Conservation (phyloP, 2,113 vertebrate species). For the Motacilla tschutschensis region DNA sequence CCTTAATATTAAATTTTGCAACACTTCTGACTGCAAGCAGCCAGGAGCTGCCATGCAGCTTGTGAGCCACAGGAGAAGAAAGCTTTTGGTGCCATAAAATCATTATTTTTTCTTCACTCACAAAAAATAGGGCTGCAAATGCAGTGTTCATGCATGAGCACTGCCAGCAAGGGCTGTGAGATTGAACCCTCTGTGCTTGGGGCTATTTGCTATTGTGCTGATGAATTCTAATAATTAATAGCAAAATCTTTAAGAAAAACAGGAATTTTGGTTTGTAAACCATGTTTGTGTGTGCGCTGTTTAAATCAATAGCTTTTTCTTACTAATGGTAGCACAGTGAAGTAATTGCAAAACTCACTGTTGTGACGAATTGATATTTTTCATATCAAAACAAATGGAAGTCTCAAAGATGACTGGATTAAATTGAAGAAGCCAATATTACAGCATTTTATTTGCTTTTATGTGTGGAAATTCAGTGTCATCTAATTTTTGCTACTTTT, state of each 20-base stretch:
- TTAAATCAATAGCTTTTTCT: constrained; percentile 6
- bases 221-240: neutral
- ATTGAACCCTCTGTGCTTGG: neutral
- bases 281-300: neutral
- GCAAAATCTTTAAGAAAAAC: neutral
- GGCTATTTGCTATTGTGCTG: accelerated
- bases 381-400: constrained; percentile 3
- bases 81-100: neutral
- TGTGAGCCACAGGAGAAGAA: neutral
- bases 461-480: neutral
- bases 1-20: neutral
- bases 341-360: neutral
- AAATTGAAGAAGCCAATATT: neutral
- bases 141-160: accelerated
- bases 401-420: neutral
- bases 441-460: neutral
- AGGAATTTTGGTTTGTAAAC: neutral
- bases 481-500: neutral
- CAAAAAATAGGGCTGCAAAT: neutral
- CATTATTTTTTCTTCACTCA: neutral
- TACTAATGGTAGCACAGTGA: neutral
- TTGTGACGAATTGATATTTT: neutral
- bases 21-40: neutral
- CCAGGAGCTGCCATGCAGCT: neutral
- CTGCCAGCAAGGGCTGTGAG: neutral